A percentile compares a stretch with the other conserved stretches of the same genome.
phyloP scores from a whole-genome alignment of 2,888 invertebrate species.

The Drosophila longiperda region DNA sequence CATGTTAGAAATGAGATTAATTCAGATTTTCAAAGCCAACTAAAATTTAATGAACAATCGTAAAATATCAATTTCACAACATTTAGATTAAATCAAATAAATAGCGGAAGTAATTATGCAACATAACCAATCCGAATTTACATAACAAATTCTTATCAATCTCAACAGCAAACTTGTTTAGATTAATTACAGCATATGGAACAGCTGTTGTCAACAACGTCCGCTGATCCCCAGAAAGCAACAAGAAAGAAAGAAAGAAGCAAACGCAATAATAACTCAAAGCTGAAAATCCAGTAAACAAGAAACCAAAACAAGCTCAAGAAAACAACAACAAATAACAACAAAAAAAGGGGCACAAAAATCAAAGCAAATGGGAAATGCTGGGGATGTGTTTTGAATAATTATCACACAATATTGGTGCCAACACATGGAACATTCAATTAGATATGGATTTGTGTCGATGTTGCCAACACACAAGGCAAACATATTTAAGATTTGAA shows the following conservation, averaged over 20 bases:
- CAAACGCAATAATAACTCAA: constrained; percentile 17
- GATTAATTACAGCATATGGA: constrained; percentile 58
- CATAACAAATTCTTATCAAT: constrained; percentile 49
- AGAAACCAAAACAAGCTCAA: constrained; percentile 58
- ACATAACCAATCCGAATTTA: background rate
- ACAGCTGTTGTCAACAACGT: constrained; percentile 59
- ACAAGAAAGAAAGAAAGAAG: constrained; percentile 7
- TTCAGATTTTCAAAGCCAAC: background rate
- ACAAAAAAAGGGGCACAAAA: constrained; percentile 1
- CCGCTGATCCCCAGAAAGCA: constrained; percentile 5
- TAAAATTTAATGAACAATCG: background rate
- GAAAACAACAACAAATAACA: constrained; percentile 5
- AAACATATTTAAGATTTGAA: constrained; percentile 6
- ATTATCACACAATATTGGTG: constrained; percentile 53
- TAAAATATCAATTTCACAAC: constrained; percentile 11
- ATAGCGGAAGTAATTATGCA: constrained; percentile 7
- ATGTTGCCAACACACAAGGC: constrained; percentile 20
- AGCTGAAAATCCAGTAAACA: constrained; percentile 26
- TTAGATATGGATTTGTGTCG: constrained; percentile 42
- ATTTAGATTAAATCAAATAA: constrained; percentile 12
- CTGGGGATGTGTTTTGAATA: constrained; percentile 52
- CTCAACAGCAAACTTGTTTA: constrained; percentile 48
- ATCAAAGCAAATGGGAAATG: constrained; percentile 18
- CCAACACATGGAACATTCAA: constrained; percentile 36
- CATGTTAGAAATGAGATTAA: constrained; percentile 3